These are phyloP conservation scores for Chrysogorgia sp. DNA, from an alignment of 92 coral and sea anemone genomes.

Conservation along the genomic window DNA sequence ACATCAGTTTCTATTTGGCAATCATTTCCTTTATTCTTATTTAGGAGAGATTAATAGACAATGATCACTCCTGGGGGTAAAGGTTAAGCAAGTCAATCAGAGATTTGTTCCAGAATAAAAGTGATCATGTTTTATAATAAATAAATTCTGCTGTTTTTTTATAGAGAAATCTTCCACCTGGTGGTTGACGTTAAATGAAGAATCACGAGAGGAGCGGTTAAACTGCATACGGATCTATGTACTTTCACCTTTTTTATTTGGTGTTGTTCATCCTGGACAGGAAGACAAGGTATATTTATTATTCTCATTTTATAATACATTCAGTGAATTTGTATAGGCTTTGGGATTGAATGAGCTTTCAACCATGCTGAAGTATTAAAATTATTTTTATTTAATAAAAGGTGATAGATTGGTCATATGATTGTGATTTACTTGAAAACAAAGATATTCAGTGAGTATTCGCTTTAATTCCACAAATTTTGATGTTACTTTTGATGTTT, in stretches of 20 bases:
- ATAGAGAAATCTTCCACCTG: slow-evolving; percentile 78
- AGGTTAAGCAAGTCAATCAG: too few relatives aligned
- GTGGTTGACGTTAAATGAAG: slow-evolving; percentile 71
- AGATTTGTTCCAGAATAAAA: too few relatives aligned
- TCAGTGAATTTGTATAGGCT: too few relatives aligned
- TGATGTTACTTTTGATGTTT: too few relatives aligned
- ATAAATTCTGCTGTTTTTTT: neutral
- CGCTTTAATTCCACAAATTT: neutral
- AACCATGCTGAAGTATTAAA: neutral
- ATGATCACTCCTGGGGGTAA: too few relatives aligned
- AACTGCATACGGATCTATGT: slow-evolving; percentile 81
- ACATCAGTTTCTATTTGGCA: too few relatives aligned
- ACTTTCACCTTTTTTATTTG: slow-evolving; percentile 91
- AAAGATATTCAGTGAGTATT: slow-evolving; percentile 1
- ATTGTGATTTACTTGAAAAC: neutral
- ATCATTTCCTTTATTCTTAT: too few relatives aligned
- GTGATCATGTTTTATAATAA: neutral
- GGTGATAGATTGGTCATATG: slow-evolving; percentile 19
- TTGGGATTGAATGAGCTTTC: too few relatives aligned
- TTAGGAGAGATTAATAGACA: too few relatives aligned
- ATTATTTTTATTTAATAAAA: neutral
- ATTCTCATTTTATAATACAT: neutral
- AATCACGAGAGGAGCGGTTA: slow-evolving; percentile 64
- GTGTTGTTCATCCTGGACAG: slow-evolving; percentile 61
- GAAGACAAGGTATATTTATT: slow-evolving; percentile 81